phyloP scores from a whole-genome alignment of 2,797 vertebrate genomes.

The Periparus ater region DNA sequence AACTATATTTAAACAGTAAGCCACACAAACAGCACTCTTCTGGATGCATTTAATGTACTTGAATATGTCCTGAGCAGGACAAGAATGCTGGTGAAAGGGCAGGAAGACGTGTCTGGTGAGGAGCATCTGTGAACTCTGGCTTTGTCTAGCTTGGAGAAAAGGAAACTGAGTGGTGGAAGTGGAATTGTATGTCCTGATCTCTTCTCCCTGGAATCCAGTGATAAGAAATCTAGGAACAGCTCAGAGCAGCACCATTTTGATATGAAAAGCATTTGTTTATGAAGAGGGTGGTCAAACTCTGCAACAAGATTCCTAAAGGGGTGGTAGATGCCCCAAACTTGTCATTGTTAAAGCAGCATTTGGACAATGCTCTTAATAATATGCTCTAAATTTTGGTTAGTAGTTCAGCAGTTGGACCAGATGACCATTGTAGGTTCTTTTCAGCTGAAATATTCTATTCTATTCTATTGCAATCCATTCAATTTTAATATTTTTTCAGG shows the following conservation, averaged over 20 bases:
- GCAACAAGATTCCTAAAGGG: background rate
- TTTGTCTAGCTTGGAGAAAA: background rate
- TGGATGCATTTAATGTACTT: background rate
- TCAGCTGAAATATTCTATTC: background rate
- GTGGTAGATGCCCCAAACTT: accelerated
- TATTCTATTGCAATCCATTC: background rate
- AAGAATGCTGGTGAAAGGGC: background rate
- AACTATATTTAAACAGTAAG: background rate
- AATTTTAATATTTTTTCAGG: background rate
- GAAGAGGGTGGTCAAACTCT: background rate
- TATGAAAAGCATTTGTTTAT: background rate
- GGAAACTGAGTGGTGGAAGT: background rate
- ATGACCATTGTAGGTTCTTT: accelerated
- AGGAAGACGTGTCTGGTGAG: background rate
- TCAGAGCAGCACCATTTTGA: background rate
- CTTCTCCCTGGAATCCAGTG: background rate
- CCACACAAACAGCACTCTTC: background rate
- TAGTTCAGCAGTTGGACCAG: background rate
- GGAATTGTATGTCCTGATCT: background rate
- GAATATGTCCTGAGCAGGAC: background rate
- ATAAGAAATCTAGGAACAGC: accelerated
- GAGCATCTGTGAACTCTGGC: accelerated
- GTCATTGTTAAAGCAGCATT: background rate
- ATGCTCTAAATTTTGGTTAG: background rate
- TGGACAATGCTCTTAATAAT: background rate